These are phyloP conservation scores for Pomacea maculata DNA, from an alignment of 1,140 invertebrate genomes.

Conservation along the genomic window DNA sequence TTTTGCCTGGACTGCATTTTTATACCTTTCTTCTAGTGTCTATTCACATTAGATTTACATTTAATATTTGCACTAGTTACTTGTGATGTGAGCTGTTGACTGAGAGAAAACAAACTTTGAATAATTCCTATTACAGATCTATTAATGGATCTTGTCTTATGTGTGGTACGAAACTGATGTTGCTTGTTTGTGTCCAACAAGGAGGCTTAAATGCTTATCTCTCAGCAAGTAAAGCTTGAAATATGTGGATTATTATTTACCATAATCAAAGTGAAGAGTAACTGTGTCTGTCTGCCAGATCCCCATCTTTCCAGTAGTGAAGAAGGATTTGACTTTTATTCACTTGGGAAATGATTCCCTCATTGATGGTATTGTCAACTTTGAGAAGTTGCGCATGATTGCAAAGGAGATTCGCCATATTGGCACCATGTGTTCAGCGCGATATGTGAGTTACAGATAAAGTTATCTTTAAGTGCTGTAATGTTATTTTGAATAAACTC, in stretches of 20 bases:
- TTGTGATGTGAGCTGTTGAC: no score
- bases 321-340: constrained; percentile 97
- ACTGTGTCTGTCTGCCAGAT: constrained; percentile 71
- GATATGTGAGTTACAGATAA: constrained; percentile 67
- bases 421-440: constrained; percentile 95
- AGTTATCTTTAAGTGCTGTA: background rate
- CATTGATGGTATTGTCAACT: constrained; percentile 91
- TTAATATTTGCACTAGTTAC: no score
- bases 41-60: background rate
- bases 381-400: constrained; percentile 98
- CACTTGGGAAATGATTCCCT: constrained; percentile 96
- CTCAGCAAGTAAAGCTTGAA: background rate
- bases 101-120: no score
- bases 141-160: background rate
- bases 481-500: no score
- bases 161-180: background rate
- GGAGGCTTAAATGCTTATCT: background rate
- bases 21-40: background rate
- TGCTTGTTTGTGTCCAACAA: background rate
- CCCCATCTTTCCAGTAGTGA: constrained; percentile 73
- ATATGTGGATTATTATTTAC: background rate
- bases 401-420: constrained; percentile 95
- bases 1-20: background rate
- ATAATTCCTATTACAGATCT: no score
- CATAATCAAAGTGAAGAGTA: background rate